Percentiles rank a stretch among this genome's conserved stretches.
Conservation (phyloP, 2,113 vertebrate genomes). For the Synchiropus splendidus region DNA sequence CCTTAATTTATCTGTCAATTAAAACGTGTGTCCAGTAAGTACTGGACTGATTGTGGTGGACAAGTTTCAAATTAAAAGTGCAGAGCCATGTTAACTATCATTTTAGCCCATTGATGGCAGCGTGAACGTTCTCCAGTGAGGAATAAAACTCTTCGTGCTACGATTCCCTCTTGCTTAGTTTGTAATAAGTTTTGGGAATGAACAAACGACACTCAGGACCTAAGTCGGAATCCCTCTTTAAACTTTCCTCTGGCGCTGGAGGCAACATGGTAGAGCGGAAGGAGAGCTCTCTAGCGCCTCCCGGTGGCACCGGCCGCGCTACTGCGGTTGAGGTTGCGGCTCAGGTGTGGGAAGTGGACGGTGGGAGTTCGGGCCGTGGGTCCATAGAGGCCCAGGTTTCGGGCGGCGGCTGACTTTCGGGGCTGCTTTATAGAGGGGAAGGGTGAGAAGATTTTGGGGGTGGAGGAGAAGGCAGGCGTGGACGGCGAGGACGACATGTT, state of each 20-base stretch:
- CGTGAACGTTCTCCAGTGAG: too few relatives aligned
- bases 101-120: too few relatives aligned
- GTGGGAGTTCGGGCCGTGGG: conserved; percentile 85
- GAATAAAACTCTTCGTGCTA: too few relatives aligned
- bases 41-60: conserved; percentile 2
- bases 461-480: conserved; percentile 14
- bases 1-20: too few relatives aligned
- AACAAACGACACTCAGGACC: too few relatives aligned
- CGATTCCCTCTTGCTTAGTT: too few relatives aligned
- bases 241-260: conserved; percentile 7
- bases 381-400: conserved; percentile 90
- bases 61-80: conserved; percentile 2
- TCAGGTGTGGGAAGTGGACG: conserved; percentile 90
- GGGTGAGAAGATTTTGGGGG: conserved; percentile 73
- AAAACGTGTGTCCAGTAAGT: too few relatives aligned
- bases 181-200: too few relatives aligned
- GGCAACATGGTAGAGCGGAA: conserved; percentile 33
- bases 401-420: conserved; percentile 81
- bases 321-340: conserved; percentile 70
- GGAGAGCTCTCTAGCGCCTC: conserved; percentile 58
- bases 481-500: conserved; percentile 46
- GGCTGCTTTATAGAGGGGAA: conserved; percentile 90
- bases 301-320: conserved; percentile 66
- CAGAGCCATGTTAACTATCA: too few relatives aligned
- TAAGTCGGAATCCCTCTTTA: too few relatives aligned